These are phyloP conservation scores for Agrochola macilenta DNA, from an alignment of 2,888 invertebrate species.

Conservation along the genomic window DNA sequence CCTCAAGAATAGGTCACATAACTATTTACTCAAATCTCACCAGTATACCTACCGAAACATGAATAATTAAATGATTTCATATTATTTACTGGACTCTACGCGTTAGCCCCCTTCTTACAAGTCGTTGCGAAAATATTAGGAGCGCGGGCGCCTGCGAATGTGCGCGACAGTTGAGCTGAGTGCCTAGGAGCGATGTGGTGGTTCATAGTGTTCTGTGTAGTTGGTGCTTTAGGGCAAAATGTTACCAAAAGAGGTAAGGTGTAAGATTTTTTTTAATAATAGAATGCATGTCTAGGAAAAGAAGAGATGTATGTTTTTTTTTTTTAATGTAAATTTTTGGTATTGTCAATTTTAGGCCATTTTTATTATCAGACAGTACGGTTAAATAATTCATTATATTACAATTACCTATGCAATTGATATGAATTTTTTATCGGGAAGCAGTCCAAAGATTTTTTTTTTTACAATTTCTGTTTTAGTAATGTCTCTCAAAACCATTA, in stretches of 20 bases:
- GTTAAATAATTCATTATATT: not conserved
- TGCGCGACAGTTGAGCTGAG: constrained; percentile 42
- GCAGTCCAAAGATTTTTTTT: not conserved
- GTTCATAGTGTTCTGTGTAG: constrained; percentile 55
- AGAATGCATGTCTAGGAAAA: not conserved
- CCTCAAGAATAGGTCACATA: constrained; percentile 1
- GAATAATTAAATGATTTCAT: constrained; percentile 39
- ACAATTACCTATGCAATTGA: not conserved
- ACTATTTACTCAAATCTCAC: constrained; percentile 17
- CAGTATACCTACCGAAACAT: not conserved
- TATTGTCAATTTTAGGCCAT: not conserved
- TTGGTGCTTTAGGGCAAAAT: constrained; percentile 49
- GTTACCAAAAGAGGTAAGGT: constrained; percentile 49
- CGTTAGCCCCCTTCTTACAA: constrained; percentile 43
- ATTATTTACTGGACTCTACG: constrained; percentile 17
- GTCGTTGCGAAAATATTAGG: constrained; percentile 55
- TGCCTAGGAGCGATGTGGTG: constrained; percentile 55
- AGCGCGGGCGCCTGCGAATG: not conserved
- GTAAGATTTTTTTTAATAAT: no score
- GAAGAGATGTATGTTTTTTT: not conserved
- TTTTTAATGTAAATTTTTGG: not conserved
- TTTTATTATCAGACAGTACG: not conserved
- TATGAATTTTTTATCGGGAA: not conserved
- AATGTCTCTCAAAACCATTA: not conserved
- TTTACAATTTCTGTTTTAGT: not conserved